Conservation (phyloP, 1,140 invertebrate species). For the Spodoptera frugiperda region DNA sequence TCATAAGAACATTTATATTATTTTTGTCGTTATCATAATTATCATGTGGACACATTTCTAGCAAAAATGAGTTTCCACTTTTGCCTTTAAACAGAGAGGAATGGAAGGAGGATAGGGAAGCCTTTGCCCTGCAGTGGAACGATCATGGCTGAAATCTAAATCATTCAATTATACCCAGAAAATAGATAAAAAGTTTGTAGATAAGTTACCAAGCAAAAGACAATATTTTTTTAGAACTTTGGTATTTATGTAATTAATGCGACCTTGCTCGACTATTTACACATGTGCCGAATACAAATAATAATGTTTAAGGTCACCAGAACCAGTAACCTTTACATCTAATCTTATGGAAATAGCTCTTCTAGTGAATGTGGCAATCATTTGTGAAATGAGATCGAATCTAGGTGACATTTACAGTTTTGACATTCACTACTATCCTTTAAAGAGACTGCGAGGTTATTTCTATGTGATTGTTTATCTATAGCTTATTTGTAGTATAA, state of each 20-base stretch:
- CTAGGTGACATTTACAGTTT: neutral
- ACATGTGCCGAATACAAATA: neutral
- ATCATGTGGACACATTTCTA: too few relatives aligned
- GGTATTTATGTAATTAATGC: neutral
- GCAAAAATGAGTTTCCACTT: too few relatives aligned
- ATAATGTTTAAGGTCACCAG: constrained; percentile 6
- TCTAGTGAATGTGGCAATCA: constrained; percentile 11
- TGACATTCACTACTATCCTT: neutral
- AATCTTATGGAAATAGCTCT: neutral
- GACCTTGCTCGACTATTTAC: constrained; percentile 11
- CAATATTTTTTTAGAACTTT: too few relatives aligned
- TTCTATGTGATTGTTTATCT: too few relatives aligned
- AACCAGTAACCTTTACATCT: constrained; percentile 15
- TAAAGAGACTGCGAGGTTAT: neutral
- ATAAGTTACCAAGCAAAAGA: neutral
- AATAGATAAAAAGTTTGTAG: neutral
- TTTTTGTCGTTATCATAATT: too few relatives aligned
- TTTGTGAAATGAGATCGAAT: neutral
- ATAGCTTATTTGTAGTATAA: too few relatives aligned
- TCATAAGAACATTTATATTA: too few relatives aligned
- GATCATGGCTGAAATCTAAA: too few relatives aligned
- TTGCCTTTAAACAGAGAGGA: too few relatives aligned
- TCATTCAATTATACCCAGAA: too few relatives aligned
- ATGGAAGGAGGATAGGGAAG: too few relatives aligned
- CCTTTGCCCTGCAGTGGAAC: too few relatives aligned